Evolutionary conservation across 1,140 invertebrate species (phyloP), one percentile per base, ranked within the genome.

Genomic region (Ylistrum balloti): DNA sequence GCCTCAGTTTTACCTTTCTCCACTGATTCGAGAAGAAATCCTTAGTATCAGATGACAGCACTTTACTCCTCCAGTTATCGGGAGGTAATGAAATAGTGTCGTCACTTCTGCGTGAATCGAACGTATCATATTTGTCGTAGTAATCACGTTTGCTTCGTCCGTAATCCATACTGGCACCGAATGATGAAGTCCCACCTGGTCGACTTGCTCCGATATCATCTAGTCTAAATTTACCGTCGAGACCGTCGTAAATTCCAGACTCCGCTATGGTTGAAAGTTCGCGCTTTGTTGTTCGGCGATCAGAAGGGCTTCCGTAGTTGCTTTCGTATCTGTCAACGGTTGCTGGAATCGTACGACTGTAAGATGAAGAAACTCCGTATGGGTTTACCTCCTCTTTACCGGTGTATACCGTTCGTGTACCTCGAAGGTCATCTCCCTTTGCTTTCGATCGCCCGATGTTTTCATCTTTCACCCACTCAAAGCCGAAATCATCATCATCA

Each of bases 161-260:
- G 56, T 74, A 74, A 17, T 74, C 22, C 56, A 28, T 74, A 28
- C 56, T 74, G 56, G 28, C 56, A 28, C 56, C 56, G 9, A 74
- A 74, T 28, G 56, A n/a, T n/a, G 56, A 11, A 17, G 9, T 74
- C 13, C 22, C 56, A 28, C 22, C 56, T 1, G 0, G 9, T 28
- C 56, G 56, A 74, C 56, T 74, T 74, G 56, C 56, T n/a, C 22
- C 56, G 22, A 74, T 74, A 74, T 74, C 56, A 28, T n/a, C 56
- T 0, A 74, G 56, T 28, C 22, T 74, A 11, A 74, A 74, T n/a
- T 11, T n/a, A 17, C 56, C 56, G 9, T 74, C 56, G 17, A 11
- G 5, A 17, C 56, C 56, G 56, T 74, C 56, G n/a, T 74, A 74
- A 28, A 74, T 74, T 28, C 56, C 56, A 0, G 56, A 74, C 17